Percentiles rank a stretch among this genome's conserved stretches.
phyloP scores from a whole-genome alignment of 1,140 invertebrate species.

The Pseudoatta argentina region DNA sequence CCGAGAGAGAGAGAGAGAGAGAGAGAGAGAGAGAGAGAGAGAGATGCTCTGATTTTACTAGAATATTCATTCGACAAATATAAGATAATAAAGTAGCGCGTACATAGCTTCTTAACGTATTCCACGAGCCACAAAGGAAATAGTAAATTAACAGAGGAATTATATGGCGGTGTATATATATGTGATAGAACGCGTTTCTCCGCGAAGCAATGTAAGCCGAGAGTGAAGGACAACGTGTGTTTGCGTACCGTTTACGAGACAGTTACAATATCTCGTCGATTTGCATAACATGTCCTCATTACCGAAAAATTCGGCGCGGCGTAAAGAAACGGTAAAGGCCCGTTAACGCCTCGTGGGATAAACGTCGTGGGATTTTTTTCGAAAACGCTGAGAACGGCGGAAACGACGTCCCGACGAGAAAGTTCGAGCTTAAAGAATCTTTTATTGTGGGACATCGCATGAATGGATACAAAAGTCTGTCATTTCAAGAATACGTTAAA shows the following conservation, averaged over 20 bases:
- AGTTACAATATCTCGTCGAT: conserved; percentile 57
- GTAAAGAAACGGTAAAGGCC: conserved; percentile 54
- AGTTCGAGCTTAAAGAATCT: background rate
- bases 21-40: background rate
- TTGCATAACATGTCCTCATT: conserved; percentile 74
- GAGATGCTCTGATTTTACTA: background rate
- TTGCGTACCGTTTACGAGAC: conserved; percentile 31
- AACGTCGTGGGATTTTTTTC: conserved; percentile 68
- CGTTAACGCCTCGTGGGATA: background rate
- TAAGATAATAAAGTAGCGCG: conserved; percentile 20
- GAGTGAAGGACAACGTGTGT: conserved; percentile 24
- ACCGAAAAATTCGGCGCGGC: conserved; percentile 40
- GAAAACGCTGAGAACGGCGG: conserved; percentile 62
- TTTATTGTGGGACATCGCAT: background rate
- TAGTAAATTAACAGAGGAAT: conserved; percentile 28
- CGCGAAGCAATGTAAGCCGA: background rate
- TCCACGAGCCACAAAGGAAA: conserved; percentile 20
- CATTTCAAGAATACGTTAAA: background rate
- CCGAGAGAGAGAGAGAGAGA: background rate
- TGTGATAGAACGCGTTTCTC: conserved; percentile 27
- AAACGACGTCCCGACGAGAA: conserved; percentile 20
- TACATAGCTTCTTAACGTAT: background rate
- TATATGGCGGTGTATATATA: background rate
- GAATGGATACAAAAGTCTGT: conserved; percentile 48
- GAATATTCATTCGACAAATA: conserved; percentile 10